Evolutionary conservation across 2,797 vertebrate species (phyloP).

Genomic region (Dromococcyx pavoninus): DNA sequence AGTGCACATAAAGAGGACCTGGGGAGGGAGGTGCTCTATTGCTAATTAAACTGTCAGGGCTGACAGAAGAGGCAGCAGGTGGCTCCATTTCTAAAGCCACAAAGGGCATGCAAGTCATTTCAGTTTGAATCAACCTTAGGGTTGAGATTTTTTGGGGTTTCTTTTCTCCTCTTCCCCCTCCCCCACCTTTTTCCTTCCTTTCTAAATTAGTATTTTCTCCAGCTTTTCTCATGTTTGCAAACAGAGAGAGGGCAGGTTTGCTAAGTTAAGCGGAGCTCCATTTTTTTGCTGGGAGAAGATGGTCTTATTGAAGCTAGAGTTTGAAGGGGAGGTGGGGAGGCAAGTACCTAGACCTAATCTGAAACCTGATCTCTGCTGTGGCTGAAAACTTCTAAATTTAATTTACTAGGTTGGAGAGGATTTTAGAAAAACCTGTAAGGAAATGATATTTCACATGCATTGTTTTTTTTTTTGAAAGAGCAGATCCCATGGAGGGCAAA

Average conservation of each 20-base stretch:
- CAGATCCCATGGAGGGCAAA: conserved; percentile 66
- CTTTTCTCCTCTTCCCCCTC: conserved; percentile 6
- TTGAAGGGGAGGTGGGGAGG: conserved; percentile 22
- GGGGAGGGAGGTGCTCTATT: conserved; percentile 67
- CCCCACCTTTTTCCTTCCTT: conserved; percentile 19
- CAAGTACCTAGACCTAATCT: conserved; percentile 43
- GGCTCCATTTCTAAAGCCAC: conserved; percentile 78
- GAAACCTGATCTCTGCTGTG: conserved; percentile 68
- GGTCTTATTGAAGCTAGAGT: not conserved
- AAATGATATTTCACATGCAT: conserved; percentile 71
- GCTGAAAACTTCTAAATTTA: conserved; percentile 70
- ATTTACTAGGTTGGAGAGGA: conserved; percentile 73
- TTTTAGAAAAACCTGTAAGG: conserved; percentile 77
- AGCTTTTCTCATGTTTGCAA: conserved; percentile 32
- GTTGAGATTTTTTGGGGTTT: not conserved
- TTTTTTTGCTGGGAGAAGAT: not conserved
- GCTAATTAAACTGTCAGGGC: conserved; percentile 71
- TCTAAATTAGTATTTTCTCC: conserved; percentile 46
- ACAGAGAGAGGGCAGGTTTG: not conserved
- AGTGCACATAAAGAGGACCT: conserved; percentile 62
- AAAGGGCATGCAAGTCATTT: conserved; percentile 73
- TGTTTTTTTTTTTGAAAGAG: conserved; percentile 72
- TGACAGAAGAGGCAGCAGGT: conserved; percentile 74
- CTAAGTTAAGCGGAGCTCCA: not conserved
- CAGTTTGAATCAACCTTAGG: conserved; percentile 63